A percentile compares a stretch with the other conserved stretches of the same genome.
Conservation (phyloP, 2,797 vertebrate genomes). For the Ceryle rudis region DNA sequence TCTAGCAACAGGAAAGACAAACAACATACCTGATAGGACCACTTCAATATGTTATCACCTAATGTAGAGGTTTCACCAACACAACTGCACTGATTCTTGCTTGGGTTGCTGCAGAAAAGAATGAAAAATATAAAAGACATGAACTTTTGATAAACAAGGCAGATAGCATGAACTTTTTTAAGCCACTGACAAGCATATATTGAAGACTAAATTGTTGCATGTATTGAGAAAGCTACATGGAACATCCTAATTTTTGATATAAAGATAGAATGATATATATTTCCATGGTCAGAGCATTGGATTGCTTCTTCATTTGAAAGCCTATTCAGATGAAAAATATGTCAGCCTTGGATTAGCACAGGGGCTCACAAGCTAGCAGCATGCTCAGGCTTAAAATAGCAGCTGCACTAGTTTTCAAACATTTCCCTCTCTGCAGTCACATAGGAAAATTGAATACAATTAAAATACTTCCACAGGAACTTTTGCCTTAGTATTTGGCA, state of each 20-base stretch:
- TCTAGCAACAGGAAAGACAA: neutral
- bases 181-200: neutral
- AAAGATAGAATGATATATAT: neutral
- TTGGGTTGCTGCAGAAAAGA: constrained; percentile 26
- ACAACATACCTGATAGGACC: constrained; percentile 74
- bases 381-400: neutral
- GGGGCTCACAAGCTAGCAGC: neutral
- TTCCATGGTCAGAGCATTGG: neutral
- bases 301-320: neutral
- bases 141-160: neutral
- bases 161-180: neutral
- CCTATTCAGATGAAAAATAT: neutral
- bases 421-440: neutral
- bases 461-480: neutral
- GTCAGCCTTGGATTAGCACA: neutral
- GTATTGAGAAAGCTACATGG: neutral
- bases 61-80: neutral
- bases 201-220: neutral
- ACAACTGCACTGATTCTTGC: constrained; percentile 27
- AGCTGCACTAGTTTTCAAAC: neutral
- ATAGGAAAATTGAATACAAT: neutral
- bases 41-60: constrained; percentile 39
- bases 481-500: neutral
- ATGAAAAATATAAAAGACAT: neutral
- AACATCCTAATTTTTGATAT: neutral